Evolutionary conservation across 2,797 vertebrate species (phyloP), one percentile per base, ranked within the genome.

Genomic region (Rhyacichthys aspro): DNA sequence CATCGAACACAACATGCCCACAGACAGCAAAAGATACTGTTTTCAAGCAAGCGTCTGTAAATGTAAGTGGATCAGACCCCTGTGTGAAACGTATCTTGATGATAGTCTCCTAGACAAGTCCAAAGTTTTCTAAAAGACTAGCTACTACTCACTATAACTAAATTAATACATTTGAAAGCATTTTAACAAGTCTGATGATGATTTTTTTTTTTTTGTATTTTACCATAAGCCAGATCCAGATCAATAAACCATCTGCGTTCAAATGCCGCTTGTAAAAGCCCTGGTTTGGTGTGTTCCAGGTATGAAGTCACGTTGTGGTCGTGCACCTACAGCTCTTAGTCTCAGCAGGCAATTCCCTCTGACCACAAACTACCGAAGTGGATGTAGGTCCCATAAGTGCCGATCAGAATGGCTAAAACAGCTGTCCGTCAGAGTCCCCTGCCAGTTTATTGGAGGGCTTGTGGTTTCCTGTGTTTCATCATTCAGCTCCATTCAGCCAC

Each of bases 391-490:
- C 77, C 86, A 69, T 76, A 74, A 63, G 83, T 73, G 48, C 43
- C 68, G 50, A 54, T 78, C 69, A 74, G 67, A 85, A 88, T 86
- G 76, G 75, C 56, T 84, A 86, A 84, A 88, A 78, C 86, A 86
- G 82, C 86, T 82, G 84, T 87, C 86, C 82, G 77, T 88, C 81
- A 89, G 81, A 77, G 72, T 79, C 67, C 75, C 68, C 78, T 76
- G 86, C 80, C 85, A 88, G 76, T 87, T 86, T 82, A 87, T 82
- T 83, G 85, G 83, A 87, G 66, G 79, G 63, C 47, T 80, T 87
- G 82, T 77, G 85, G 88, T 90, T 87, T 82, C 84, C 85, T 86
- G 83, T 52, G 68, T 88, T 86, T 90, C 77, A 64, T 88, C 85
- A 90, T 84, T 55, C 69, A 65, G 70, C 79, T 67, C 67, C 78